Evolutionary conservation across 2,113 vertebrate species (phyloP), one percentile per base, ranked within the genome.

Genomic region (Seriola quinqueradiata): DNA sequence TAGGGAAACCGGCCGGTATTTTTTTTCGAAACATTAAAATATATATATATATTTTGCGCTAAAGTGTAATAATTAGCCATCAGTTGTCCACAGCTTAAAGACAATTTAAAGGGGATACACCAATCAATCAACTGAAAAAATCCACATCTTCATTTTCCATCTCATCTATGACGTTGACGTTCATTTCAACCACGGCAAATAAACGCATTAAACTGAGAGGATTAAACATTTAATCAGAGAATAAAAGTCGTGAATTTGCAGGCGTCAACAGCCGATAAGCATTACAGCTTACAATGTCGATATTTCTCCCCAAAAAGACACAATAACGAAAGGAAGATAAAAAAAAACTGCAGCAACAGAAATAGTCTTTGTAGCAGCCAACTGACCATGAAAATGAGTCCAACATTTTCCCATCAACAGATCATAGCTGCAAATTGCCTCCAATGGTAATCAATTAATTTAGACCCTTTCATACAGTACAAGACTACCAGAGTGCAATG

Each of bases 371-470:
- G 9, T 25, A 36, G 36, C 32, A 13, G 16, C 34, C 64, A 74
- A 66, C 4, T 77, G 68, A 67, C 38, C 50, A n/a, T 65, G 40
- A 82, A 76, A 89, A 83, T 13, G 50, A 73, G 57, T 79, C 59
- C 65, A 83, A 87, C 36, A 70, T 78, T 81, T 90, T 48, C 40
- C 73, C 66, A 85, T 83, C 63, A 84, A 25, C 28, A 34, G 81
- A 75, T 88, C 75, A 65, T 40, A 55, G 86, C 76, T 64, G 69
- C 59, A 77, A 88, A 85, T 74, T 77, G 82, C 44, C 59, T 83
- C 64, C 11, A 74, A 79, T 80, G 58, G 48, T 78, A 83, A 87
- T 86, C 85, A 85, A 91, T 86, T 81, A 34, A 83, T 89, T 74
- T 79, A 34, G 57, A 73, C 0, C 67, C 6, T 50, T 89, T 83